Conservation (phyloP, 2,888 invertebrate genomes). For the Drepana falcataria region DNA sequence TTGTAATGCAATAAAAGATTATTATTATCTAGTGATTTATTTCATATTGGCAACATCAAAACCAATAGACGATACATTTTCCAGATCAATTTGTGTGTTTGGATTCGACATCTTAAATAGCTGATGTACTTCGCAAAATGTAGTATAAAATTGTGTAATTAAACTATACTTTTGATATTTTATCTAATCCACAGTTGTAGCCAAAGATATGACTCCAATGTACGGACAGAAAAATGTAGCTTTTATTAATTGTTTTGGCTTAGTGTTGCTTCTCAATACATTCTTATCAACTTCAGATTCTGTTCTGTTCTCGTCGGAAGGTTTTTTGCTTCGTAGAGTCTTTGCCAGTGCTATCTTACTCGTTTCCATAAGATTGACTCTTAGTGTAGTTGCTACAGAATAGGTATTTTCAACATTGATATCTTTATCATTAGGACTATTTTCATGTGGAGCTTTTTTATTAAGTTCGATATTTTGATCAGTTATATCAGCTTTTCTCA, state of each 20-base stretch:
- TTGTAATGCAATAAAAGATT: too few relatives aligned
- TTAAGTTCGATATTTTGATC: background rate
- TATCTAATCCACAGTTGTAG: slow-evolving; percentile 27
- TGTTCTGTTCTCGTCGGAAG: slow-evolving; percentile 1
- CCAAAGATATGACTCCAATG: slow-evolving; percentile 53
- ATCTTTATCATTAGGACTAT: background rate
- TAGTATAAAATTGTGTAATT: too few relatives aligned
- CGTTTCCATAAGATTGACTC: background rate
- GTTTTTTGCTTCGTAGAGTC: background rate
- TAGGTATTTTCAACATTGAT: background rate
- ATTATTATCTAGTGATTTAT: too few relatives aligned
- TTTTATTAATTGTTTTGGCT: slow-evolving; percentile 26
- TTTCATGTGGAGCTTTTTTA: background rate
- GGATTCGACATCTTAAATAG: too few relatives aligned
- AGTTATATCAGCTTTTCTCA: slow-evolving; percentile 29
- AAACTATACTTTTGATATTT: too few relatives aligned
- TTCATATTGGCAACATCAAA: too few relatives aligned
- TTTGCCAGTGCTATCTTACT: background rate
- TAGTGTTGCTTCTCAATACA: slow-evolving; percentile 14
- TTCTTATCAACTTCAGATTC: slow-evolving; percentile 1
- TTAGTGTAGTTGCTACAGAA: background rate
- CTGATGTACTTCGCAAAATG: too few relatives aligned
- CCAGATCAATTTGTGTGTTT: too few relatives aligned
- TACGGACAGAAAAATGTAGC: slow-evolving; percentile 57
- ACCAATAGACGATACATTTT: too few relatives aligned